These are phyloP conservation scores for Trigoniulus corallinus DNA, from an alignment of 1,140 invertebrate genomes.

Conservation along the genomic window DNA sequence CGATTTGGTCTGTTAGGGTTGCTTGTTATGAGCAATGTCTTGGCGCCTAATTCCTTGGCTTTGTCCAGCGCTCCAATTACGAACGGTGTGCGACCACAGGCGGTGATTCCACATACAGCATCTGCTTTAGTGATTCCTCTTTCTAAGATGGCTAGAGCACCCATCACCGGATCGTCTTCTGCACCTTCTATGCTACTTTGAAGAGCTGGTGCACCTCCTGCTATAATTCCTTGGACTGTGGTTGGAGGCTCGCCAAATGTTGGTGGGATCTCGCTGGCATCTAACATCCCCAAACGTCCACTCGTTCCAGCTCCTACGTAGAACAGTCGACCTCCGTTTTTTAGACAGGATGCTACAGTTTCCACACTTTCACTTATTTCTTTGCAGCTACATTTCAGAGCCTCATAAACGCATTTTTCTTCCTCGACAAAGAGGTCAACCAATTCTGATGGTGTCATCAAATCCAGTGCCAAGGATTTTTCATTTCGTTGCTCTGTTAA, in stretches of 20 bases:
- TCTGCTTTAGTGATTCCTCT: not conserved
- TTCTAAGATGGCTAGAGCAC: not conserved
- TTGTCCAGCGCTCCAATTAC: not conserved
- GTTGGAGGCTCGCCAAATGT: slow-evolving; percentile 1
- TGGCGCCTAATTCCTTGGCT: not conserved
- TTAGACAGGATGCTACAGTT: not conserved
- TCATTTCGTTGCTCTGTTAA: not conserved
- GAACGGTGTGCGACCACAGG: not conserved
- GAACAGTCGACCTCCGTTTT: not conserved
- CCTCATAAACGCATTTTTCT: not conserved
- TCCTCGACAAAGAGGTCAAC: not conserved
- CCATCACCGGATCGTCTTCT: not conserved
- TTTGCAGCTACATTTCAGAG: not conserved
- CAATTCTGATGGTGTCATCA: not conserved
- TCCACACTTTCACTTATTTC: not conserved
- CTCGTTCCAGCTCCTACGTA: not conserved
- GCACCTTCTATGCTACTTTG: not conserved
- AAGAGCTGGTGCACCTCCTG: not conserved
- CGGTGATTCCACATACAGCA: not conserved
- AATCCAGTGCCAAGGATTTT: not conserved
- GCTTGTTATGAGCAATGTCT: not conserved
- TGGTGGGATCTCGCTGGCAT: slow-evolving; percentile 1
- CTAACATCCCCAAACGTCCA: not conserved
- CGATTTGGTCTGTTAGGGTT: not conserved
- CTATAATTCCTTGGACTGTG: not conserved